Evolutionary conservation across 1,140 invertebrate species (phyloP).

Genomic region (Radopholus similis): DNA sequence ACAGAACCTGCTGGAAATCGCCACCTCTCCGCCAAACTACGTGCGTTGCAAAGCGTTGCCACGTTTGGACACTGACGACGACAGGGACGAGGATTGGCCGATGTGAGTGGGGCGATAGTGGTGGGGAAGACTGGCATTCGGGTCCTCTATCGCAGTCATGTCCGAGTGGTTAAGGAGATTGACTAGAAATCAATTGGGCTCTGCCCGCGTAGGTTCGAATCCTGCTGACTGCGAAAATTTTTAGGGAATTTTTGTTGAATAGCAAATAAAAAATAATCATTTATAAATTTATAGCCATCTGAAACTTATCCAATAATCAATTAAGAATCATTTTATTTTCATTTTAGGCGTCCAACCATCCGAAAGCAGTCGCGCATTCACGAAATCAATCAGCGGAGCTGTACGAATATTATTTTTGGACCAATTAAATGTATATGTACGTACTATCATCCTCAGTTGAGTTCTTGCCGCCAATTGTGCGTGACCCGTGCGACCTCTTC

Average conservation of each 20-base stretch:
- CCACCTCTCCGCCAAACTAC: slow-evolving; percentile 39
- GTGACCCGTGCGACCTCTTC: slow-evolving; percentile 46
- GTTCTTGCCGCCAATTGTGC: neutral
- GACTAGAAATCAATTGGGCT: slow-evolving; percentile 40
- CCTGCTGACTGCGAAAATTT: slow-evolving; percentile 50
- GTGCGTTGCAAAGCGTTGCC: slow-evolving; percentile 51
- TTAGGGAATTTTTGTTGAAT: slow-evolving; percentile 17
- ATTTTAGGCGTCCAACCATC: neutral
- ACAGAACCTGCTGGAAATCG: slow-evolving; percentile 50
- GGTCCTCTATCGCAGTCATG: slow-evolving; percentile 19
- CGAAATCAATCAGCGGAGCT: slow-evolving; percentile 15
- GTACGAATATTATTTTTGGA: too few species aligned
- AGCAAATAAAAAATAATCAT: slow-evolving; percentile 1
- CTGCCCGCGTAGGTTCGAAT: slow-evolving; percentile 52
- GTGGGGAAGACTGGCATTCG: slow-evolving; percentile 8
- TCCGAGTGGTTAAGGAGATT: slow-evolving; percentile 40
- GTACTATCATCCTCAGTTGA: neutral
- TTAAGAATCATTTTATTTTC: neutral
- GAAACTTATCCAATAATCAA: neutral
- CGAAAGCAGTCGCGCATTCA: slow-evolving; percentile 46
- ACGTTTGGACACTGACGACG: slow-evolving; percentile 48
- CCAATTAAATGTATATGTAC: slow-evolving; percentile 4
- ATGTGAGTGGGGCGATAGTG: slow-evolving; percentile 17
- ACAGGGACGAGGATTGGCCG: slow-evolving; percentile 20
- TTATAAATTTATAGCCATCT: neutral